Evolutionary conservation across 2,113 vertebrate species (phyloP).

Genomic region (Nyctereutes procyonoides): DNA sequence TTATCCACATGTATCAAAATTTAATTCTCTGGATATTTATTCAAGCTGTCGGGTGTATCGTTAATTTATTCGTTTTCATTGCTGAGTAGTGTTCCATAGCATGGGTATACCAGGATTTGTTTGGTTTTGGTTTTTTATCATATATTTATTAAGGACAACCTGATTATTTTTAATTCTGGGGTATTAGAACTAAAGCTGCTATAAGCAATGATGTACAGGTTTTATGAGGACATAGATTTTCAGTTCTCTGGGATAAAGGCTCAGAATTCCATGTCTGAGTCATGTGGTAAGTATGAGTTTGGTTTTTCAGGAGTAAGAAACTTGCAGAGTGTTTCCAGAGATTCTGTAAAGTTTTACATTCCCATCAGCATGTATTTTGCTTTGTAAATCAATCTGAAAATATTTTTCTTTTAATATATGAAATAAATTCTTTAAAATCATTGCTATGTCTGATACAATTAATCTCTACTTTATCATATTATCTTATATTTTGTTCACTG

Average conservation of each 20-base stretch:
- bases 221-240: background rate
- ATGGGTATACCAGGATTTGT: too few relatives aligned
- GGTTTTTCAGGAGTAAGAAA: background rate
- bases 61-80: background rate
- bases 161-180: background rate
- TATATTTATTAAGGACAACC: too few relatives aligned
- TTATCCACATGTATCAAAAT: background rate
- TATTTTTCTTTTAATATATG: background rate
- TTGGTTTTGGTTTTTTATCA: background rate
- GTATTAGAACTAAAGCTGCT: background rate
- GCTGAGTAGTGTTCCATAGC: background rate
- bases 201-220: background rate
- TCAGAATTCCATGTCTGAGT: background rate
- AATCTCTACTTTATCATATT: background rate
- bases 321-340: background rate
- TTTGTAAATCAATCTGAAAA: background rate
- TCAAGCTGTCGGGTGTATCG: background rate
- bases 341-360: background rate
- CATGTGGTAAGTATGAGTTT: background rate
- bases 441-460: background rate
- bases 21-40: background rate
- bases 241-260: background rate
- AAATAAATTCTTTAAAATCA: background rate
- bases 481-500: background rate
- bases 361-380: background rate